phyloP scores from a whole-genome alignment of 2,888 invertebrate genomes.

The Operophtera brumata region DNA sequence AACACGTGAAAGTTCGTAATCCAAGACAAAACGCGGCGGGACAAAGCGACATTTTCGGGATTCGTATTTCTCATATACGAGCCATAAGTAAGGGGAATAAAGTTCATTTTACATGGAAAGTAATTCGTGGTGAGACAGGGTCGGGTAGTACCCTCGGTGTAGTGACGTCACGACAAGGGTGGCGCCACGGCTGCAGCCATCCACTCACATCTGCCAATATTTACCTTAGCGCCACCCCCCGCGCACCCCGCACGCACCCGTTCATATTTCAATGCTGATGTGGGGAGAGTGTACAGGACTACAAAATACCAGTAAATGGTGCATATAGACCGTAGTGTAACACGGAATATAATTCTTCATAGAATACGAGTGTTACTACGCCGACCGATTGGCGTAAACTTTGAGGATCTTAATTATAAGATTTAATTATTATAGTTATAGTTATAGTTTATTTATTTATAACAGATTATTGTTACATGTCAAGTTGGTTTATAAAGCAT shows the following conservation, averaged over 20 bases:
- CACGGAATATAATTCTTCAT: not conserved
- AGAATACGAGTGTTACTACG: too few species aligned
- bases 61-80: not conserved
- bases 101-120: slow-evolving; percentile 3
- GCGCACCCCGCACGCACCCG: slow-evolving; percentile 61
- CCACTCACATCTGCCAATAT: slow-evolving; percentile 85
- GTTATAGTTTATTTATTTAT: too few species aligned
- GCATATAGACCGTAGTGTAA: slow-evolving; percentile 45
- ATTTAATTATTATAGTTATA: too few species aligned
- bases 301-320: slow-evolving; percentile 62
- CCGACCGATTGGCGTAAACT: too few species aligned
- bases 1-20: not conserved
- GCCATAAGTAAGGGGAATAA: not conserved
- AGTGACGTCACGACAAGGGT: slow-evolving; percentile 66
- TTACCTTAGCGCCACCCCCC: slow-evolving; percentile 73
- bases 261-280: slow-evolving; percentile 74
- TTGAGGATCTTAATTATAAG: too few species aligned
- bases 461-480: too few species aligned
- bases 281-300: slow-evolving; percentile 67
- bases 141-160: slow-evolving; percentile 13
- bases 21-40: not conserved
- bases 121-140: not conserved
- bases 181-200: slow-evolving; percentile 74
- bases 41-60: not conserved
- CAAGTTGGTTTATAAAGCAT: too few species aligned